These are phyloP conservation scores for Cettia cetti DNA, from an alignment of 2,113 vertebrate species.

Conservation along the genomic window DNA sequence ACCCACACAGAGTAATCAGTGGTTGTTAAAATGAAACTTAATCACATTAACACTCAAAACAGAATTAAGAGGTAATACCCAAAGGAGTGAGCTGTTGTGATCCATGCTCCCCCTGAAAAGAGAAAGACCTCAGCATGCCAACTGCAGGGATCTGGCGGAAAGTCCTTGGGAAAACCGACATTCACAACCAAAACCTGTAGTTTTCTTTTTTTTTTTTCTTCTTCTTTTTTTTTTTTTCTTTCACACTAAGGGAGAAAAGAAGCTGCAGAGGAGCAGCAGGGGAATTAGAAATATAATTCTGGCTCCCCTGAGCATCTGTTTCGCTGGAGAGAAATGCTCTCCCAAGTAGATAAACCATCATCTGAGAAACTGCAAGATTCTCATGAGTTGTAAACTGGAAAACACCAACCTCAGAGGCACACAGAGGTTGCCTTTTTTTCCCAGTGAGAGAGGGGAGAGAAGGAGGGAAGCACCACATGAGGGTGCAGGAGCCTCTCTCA, in stretches of 20 bases:
- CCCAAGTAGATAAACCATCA: not conserved
- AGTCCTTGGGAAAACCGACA: rapidly evolving
- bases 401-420: not conserved
- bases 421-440: not conserved
- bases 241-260: not conserved
- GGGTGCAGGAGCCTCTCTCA: not conserved
- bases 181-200: not conserved
- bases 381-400: not conserved
- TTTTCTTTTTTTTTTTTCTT: not conserved
- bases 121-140: not conserved
- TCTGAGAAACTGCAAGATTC: not conserved
- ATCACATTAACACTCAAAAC: not conserved
- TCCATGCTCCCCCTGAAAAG: not conserved
- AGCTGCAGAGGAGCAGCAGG: not conserved
- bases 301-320: not conserved
- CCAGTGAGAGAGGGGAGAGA: not conserved
- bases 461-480: not conserved
- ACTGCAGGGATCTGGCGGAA: rapidly evolving
- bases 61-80: not conserved
- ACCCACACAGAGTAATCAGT: rapidly evolving
- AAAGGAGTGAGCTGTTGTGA: not conserved
- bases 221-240: not conserved
- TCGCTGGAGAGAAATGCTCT: not conserved
- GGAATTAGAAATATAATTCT: not conserved
- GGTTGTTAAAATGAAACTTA: not conserved